Conservation (phyloP, 2,888 invertebrate genomes). For the Drosophila stalkeri region DNA sequence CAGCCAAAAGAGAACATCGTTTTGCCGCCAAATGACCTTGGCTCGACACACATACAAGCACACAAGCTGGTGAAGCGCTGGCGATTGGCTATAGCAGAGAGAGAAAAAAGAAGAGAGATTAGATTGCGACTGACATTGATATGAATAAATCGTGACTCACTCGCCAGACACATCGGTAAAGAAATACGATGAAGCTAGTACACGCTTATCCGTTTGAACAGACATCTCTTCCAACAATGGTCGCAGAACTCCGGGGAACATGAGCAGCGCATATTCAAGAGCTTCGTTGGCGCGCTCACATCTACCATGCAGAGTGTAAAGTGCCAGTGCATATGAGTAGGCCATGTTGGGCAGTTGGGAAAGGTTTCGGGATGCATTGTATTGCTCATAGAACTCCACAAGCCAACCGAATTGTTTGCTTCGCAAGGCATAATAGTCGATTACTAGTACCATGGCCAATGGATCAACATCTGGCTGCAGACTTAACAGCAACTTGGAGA, state of each 20-base stretch:
- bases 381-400: constrained; percentile 87
- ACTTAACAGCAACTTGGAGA: constrained; percentile 92
- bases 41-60: constrained; percentile 90
- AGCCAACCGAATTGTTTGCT: constrained; percentile 91
- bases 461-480: constrained; percentile 92
- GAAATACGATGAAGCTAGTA: constrained; percentile 86
- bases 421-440: constrained; percentile 93
- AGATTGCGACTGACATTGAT: constrained; percentile 11
- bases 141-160: constrained; percentile 53
- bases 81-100: constrained; percentile 86
- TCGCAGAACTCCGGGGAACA: constrained; percentile 92
- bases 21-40: constrained; percentile 92
- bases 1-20: constrained; percentile 90
- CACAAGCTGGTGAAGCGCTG: constrained; percentile 89
- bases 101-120: constrained; percentile 24
- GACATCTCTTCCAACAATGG: constrained; percentile 91
- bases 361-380: constrained; percentile 89
- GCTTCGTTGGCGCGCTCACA: constrained; percentile 87
- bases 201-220: constrained; percentile 89
- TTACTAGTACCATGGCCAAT: constrained; percentile 90
- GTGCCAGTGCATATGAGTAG: constrained; percentile 91
- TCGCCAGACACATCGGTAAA: constrained; percentile 80
- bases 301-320: constrained; percentile 87
- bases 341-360: constrained; percentile 95
- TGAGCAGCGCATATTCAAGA: constrained; percentile 91